Evolutionary conservation across 2,113 vertebrate species (phyloP).

Genomic region (Heteronetta atricapilla): DNA sequence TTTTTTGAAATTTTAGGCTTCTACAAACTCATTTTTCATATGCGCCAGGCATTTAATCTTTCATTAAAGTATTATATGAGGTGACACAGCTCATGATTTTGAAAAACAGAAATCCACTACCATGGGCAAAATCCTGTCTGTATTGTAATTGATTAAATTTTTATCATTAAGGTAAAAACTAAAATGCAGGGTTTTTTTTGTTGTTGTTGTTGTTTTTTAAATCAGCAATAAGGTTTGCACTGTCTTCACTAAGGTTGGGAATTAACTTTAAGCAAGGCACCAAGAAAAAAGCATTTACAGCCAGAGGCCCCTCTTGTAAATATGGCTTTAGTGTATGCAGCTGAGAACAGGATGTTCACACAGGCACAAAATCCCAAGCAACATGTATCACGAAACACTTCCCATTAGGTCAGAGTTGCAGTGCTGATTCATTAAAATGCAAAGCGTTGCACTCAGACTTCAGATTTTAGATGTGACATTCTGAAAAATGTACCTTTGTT

Average conservation of each 20-base stretch:
- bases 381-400: conserved; percentile 19
- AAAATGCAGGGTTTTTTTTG: neutral
- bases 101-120: neutral
- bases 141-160: neutral
- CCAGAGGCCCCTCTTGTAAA: neutral
- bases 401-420: neutral
- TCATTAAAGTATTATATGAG: neutral
- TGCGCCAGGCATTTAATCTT: neutral
- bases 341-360: conserved; percentile 48
- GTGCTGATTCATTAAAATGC: neutral
- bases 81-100: neutral
- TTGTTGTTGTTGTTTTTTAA: neutral
- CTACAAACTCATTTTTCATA: neutral
- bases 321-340: neutral
- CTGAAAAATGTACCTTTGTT: neutral
- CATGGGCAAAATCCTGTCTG: neutral
- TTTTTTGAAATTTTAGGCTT: neutral
- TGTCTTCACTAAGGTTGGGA: neutral
- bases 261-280: neutral
- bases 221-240: neutral
- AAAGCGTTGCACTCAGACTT: neutral
- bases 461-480: neutral
- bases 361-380: conserved; percentile 29
- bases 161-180: neutral
- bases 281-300: neutral